Evolutionary conservation across 1,140 invertebrate genomes (phyloP), one percentile per base, ranked within the genome.

Genomic region (Euwallacea fornicatus): DNA sequence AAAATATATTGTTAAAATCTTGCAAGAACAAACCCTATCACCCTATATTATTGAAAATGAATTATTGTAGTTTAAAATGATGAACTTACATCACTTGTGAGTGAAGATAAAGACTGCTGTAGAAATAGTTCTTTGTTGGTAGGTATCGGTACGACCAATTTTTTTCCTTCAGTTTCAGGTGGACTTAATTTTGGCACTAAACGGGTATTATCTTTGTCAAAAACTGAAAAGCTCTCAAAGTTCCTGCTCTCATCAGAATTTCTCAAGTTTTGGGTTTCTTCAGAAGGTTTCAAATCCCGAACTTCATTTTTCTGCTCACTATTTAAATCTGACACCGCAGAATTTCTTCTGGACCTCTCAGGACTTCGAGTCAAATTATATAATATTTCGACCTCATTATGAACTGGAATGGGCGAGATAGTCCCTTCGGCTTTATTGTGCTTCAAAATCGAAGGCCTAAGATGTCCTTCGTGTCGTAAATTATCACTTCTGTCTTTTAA

Each of bases 311-410:
- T 13, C 46, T 50, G 9, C 13, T 50, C 46, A 50, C 6, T 50
- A 6, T 33, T 33, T 33, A 33, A 33, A 44, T 3, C 21, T 41
- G 50, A 10, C 15, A 10, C 11, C 42, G 42, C 41, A 54, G 64
- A 60, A 33, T 66, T 72, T 58, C 43, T 72, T 64, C 65, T 73
- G n/a, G 47, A 60, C 43, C 67, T 65, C 66, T 78, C 74, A 0
- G 80, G 80, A 75, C 78, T 79, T 75, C 80, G 68, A 0, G 80
- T 78, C 50, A 89, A 79, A 76, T 88, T 89, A 73, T 89, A 87
- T 11, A 89, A 79, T 4, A 88, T 84, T 75, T 88, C 86, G 7
- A 88, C 85, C 77, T 87, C 84, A 61, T 85, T 85, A 74, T 89
- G 87, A 11, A 82, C 74, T 43, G 85, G 76, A 56, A 81, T 79